Evolutionary conservation across 2,888 invertebrate genomes (phyloP).

Genomic region (Eudasyphora cyanicolor): DNA sequence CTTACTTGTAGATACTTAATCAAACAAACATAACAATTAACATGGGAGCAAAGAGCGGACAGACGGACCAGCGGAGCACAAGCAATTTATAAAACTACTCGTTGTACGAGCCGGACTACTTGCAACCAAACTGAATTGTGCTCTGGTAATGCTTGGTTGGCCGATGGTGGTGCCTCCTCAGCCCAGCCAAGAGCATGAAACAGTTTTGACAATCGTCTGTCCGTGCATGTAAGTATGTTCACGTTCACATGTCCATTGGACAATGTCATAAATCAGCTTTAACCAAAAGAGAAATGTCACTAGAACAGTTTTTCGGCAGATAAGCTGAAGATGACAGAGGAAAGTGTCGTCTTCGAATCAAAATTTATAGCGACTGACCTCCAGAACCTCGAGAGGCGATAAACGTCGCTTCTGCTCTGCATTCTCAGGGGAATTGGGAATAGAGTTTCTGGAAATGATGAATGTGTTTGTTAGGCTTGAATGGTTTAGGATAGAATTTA

Average conservation of each 20-base stretch:
- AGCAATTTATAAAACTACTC: slow-evolving; percentile 6
- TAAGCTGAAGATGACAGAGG: slow-evolving; percentile 18
- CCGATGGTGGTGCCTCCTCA: neutral
- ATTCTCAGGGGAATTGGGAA: neutral
- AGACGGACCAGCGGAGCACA: neutral
- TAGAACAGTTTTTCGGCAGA: slow-evolving; percentile 2
- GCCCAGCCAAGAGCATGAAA: no score
- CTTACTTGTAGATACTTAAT: slow-evolving; percentile 19
- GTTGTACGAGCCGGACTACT: neutral
- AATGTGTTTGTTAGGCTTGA: no score
- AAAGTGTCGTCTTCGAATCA: slow-evolving; percentile 1
- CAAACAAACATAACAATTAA: slow-evolving; percentile 60
- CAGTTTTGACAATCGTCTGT: slow-evolving; percentile 3
- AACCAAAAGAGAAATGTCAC: slow-evolving; percentile 40
- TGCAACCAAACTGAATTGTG: neutral
- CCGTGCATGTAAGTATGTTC: no score
- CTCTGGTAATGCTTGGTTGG: neutral
- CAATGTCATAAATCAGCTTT: slow-evolving; percentile 58
- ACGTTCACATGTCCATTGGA: slow-evolving; percentile 2
- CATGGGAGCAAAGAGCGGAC: slow-evolving; percentile 34
- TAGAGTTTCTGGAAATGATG: neutral
- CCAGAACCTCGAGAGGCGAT: neutral
- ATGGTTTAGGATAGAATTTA: neutral
- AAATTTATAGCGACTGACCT: slow-evolving; percentile 16
- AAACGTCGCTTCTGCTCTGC: neutral